These are phyloP conservation scores for Echiichthys vipera DNA, from an alignment of 2,797 vertebrate genomes.

Conservation along the genomic window DNA sequence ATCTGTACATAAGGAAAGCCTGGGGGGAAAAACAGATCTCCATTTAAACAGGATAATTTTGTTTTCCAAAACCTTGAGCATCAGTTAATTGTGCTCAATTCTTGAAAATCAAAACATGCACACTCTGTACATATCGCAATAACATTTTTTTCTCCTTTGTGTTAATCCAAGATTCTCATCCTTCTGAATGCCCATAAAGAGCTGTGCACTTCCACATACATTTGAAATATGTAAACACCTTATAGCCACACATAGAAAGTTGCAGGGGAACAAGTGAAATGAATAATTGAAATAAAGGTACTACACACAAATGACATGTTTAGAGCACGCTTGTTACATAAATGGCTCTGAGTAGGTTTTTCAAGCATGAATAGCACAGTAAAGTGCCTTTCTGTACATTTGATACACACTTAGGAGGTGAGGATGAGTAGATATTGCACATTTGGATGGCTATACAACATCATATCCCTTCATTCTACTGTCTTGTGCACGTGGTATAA, in stretches of 20 bases:
- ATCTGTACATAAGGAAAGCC: constrained; percentile 11
- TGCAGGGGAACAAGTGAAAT: constrained; percentile 55
- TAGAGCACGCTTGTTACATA: constrained; percentile 61
- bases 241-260: constrained; percentile 28
- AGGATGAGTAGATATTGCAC: constrained; percentile 23
- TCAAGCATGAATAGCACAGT: constrained; percentile 46
- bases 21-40: constrained; percentile 12
- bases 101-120: constrained; percentile 24
- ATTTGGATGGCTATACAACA: constrained; percentile 44
- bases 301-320: constrained; percentile 45
- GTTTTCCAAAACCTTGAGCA: constrained; percentile 19
- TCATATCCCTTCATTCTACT: constrained; percentile 23
- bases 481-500: constrained; percentile 9
- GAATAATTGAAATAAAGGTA: constrained; percentile 71
- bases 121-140: background rate
- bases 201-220: constrained; percentile 4
- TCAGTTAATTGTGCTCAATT: constrained; percentile 23
- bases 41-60: constrained; percentile 9
- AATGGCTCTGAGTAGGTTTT: constrained; percentile 57
- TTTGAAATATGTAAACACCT: constrained; percentile 38
- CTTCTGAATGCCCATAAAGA: constrained; percentile 2
- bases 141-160: background rate
- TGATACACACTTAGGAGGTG: constrained; percentile 29
- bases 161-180: constrained; percentile 5
- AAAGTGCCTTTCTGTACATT: constrained; percentile 52